Evolutionary conservation across 2,113 vertebrate species (phyloP), one percentile per base, ranked within the genome.

Genomic region (Oncorhynchus gorbuscha): DNA sequence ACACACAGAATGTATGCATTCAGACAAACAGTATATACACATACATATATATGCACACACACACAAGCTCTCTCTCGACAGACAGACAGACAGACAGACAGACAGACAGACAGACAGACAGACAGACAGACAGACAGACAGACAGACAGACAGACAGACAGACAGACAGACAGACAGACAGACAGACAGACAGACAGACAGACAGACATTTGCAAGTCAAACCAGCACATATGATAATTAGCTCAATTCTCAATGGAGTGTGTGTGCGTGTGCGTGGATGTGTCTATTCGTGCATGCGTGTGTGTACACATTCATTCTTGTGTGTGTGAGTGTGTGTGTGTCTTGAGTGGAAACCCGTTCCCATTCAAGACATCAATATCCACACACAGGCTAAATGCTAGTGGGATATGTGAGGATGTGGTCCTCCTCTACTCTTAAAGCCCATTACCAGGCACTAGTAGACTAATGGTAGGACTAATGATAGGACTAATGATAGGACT

Each of bases 401-500:
- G 79, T 26, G 77, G 81, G 67, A 83, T 82, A 81, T 80, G 89
- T 85, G 74, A 90, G 88, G 90, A 90, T 90, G 87, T 89, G 88
- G 89, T 70, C 61, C 79, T 55, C 51, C 51, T 55, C 51, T 55
- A 75, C 71, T 89, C 85, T 85, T 88, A 77, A 84, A 81, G 74
- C 84, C 89, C 89, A 92, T 92, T 91, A 91, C 84, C 77, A 81
- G 83, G 82, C 87, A 26, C 83, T 91, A 91, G 91, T 92, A 86
- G 86, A 18, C 3, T 55, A 55, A 55, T 55, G 14, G 8, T 18
- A 55, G 49, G 49, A 55, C 49, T 55, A 39, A 39, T 39, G 7
- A 0, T 8, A 39, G 86, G 86, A 9, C 11, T 51, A 51, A 51
- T 51, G 13, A 0, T 16, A 51, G 3, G 49, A 13, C 49, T 39